These are phyloP conservation scores for Ennomos quercinarius DNA, from an alignment of 2,888 invertebrate species.

Conservation along the genomic window DNA sequence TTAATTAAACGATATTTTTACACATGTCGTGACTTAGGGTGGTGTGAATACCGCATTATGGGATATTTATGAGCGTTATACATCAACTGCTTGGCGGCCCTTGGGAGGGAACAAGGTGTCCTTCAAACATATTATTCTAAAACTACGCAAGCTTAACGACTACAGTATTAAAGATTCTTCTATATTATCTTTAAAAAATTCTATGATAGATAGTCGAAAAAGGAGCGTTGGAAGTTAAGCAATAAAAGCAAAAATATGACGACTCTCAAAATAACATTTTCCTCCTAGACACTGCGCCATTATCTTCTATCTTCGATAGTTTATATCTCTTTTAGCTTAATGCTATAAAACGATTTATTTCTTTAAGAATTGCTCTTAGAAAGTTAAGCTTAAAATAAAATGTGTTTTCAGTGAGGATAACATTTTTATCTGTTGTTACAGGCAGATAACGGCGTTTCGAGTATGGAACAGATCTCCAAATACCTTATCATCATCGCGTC, in stretches of 20 bases:
- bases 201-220: conserved; percentile 24
- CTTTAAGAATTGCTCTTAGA: conserved; percentile 14
- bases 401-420: conserved; percentile 15
- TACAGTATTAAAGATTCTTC: neutral
- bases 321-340: conserved; percentile 32
- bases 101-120: conserved; percentile 22
- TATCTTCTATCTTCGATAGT: conserved; percentile 35
- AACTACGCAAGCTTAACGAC: conserved; percentile 5
- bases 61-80: conserved; percentile 48
- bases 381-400: conserved; percentile 19
- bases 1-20: conserved; percentile 51
- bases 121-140: conserved; percentile 15
- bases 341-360: conserved; percentile 32
- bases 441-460: conserved; percentile 29
- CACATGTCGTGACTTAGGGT: conserved; percentile 46
- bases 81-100: conserved; percentile 42
- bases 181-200: conserved; percentile 1
- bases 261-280: conserved; percentile 37
- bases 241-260: conserved; percentile 41
- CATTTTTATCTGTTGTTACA: conserved; percentile 41
- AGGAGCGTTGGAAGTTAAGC: conserved; percentile 30
- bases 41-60: conserved; percentile 46
- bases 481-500: conserved; percentile 74
- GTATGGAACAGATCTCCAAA: conserved; percentile 71
- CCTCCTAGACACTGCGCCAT: conserved; percentile 27